These are phyloP conservation scores for Sarcoramphus papa DNA, from an alignment of 2,797 vertebrate species.

Conservation along the genomic window DNA sequence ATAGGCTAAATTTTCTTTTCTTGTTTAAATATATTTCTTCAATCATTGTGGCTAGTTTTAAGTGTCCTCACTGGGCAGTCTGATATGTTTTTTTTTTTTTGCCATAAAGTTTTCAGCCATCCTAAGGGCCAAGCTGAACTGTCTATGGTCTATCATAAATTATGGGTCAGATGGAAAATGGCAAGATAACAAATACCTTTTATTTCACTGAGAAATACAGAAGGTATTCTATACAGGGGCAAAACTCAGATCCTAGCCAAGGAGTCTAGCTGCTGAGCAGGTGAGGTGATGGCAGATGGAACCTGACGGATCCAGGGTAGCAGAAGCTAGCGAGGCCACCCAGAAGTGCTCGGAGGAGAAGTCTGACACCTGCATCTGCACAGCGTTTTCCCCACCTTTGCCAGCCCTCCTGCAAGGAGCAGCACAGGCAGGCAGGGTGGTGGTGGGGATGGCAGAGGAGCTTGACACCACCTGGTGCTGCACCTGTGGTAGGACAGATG, in stretches of 20 bases:
- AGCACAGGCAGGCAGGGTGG: accelerated
- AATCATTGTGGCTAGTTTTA: not conserved
- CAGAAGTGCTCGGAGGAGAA: not conserved
- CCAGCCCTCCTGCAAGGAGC: not conserved
- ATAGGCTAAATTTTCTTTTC: not conserved
- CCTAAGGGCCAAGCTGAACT: not conserved
- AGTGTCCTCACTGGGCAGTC: not conserved
- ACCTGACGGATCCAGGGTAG: not conserved
- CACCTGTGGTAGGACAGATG: not conserved
- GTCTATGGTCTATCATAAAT: not conserved
- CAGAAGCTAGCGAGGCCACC: not conserved
- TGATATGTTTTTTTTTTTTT: not conserved
- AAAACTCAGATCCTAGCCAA: not conserved
- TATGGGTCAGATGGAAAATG: not conserved
- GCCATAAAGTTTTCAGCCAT: not conserved
- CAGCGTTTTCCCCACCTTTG: not conserved
- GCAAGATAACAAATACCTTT: not conserved
- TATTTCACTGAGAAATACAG: not conserved
- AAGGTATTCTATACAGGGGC: not conserved
- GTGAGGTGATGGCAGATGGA: not conserved
- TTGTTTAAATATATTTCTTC: not conserved
- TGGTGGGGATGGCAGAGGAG: not conserved
- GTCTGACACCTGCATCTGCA: not conserved
- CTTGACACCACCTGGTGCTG: slow-evolving; percentile 46
- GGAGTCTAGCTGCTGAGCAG: not conserved